Base-by-base conservation (phyloP, 2,888 invertebrate species). In the Bombyx huttoni region DNA sequence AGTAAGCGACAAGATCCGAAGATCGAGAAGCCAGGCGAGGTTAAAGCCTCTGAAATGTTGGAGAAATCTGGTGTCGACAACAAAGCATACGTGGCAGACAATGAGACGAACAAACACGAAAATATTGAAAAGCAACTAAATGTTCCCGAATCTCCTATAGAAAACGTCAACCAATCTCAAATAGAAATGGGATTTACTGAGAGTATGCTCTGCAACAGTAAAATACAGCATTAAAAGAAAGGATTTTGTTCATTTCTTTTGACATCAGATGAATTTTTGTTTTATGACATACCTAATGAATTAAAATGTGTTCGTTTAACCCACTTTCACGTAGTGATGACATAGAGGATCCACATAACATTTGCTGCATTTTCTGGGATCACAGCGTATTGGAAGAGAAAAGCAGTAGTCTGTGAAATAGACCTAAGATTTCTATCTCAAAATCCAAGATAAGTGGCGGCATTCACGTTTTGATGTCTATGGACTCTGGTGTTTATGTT, bases 101-200 rank as follows among this genome's bases (percentile, higher is more conserved):
- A 84, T 57, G 74, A 76, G 53, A 73, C 68, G 14, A 68, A 60
- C 12, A 65, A 68, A 54, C 64, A 58, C 49, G 58, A 55, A 40
- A 64, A 64, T 14, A 58, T 61, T 10, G 56, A 58, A 24, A 24
- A 24, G 24, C 24, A 24, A 47, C 60, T 53, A 35, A 58, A 56
- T 47, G 56, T 53, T 49, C 51, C 58, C 55, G 65, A 62, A 34
- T 63, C 60, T 14, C 56, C 35, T 53, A 66, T 59, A 51, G 71
- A 71, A 55, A 69, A 63, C 54, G 53, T 83, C 48, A 74, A 72
- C 46, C 79, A 79, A 65, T 70, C 78, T 51, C 78, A 81, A 70
- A 79, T 84, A 64, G 80, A 85, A 73, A 78, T 80, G 69, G 81
- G 85, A 47, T 68, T 88, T 50, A 76, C 85, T 52, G 79, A 88